Evolutionary conservation across 1,140 invertebrate species (phyloP).

Genomic region (Heliconius hewitsoni): DNA sequence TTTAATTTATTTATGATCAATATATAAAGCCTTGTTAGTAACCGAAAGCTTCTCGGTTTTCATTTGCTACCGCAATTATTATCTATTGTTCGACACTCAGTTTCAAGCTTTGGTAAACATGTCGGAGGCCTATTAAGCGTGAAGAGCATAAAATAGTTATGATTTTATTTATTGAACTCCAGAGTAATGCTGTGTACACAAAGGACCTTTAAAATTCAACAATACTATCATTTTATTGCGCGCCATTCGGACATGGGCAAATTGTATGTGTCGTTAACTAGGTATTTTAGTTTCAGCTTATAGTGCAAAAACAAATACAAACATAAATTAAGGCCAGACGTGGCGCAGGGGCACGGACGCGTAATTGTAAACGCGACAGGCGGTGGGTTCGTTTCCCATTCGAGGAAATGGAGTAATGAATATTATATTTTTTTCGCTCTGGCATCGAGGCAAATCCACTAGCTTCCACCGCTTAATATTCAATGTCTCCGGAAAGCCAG

Average conservation of each 20-base stretch:
- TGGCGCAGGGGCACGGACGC: too few relatives aligned
- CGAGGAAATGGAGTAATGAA: too few relatives aligned
- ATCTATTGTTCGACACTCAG: slow-evolving; percentile 24
- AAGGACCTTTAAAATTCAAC: slow-evolving; percentile 31
- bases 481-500: too few relatives aligned
- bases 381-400: too few relatives aligned
- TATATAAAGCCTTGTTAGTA: not conserved
- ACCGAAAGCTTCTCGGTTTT: not conserved
- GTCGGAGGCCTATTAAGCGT: slow-evolving; percentile 7
- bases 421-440: too few relatives aligned
- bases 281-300: not conserved
- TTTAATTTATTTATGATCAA: not conserved
- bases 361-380: too few relatives aligned
- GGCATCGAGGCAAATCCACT: too few relatives aligned
- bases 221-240: slow-evolving; percentile 25
- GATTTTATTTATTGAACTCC: slow-evolving; percentile 20
- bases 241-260: slow-evolving; percentile 4
- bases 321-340: too few relatives aligned
- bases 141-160: slow-evolving; percentile 23
- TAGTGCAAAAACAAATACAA: slow-evolving; percentile 2
- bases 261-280: slow-evolving; percentile 6
- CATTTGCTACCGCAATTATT: slow-evolving; percentile 30
- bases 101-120: slow-evolving; percentile 6
- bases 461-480: too few relatives aligned
- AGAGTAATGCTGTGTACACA: slow-evolving; percentile 28